Evolutionary conservation across 2,113 vertebrate species (phyloP), one percentile per base, ranked within the genome.

Genomic region (Zosterops pallidus): DNA sequence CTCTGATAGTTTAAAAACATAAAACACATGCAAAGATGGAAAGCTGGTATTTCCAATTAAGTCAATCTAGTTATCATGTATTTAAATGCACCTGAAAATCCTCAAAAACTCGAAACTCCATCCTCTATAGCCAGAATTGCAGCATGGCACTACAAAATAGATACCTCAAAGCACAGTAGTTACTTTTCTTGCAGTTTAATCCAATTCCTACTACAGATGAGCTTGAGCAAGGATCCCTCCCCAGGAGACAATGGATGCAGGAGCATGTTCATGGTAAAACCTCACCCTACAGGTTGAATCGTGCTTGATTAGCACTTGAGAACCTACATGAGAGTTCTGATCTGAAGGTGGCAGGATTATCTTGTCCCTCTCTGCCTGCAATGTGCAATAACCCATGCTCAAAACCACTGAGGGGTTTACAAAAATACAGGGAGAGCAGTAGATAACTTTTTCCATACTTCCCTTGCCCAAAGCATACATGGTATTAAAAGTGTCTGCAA

Each of bases 301-400:
- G 21, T 5, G 14, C 26, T 62, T 60, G 16, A 16, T 41, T 3
- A 37, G 31, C 22, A 20, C 31, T 16, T 16, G 11, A 71, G 28
- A 65, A 69, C 18, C 22, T 13, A 22, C 28, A 15, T 2, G 12
- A 46, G 4, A 35, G 10, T 5, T 64, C 19, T 47, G 14, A 26
- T 68, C 23, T 41, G 25, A 14, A 63, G 26, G 44, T 12, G 11
- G 25, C 15, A 76, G 55, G 41, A 9, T 14, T 39, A 16, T 12
- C 26, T 20, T 17, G 5, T 25, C 44, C 42, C 42, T 57, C 26
- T 62, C 46, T 70, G 12, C 29, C n/a, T 77, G 55, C 50, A 12
- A 0, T 6, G 11, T 6, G 5, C 33, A 8, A 53, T 21, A 47
- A 39, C 23, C n/a, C 75, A 11, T 4, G 22, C 24, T 44, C 11